Conservation (phyloP, 2,888 invertebrate genomes). For the Eupithecia vulgata region DNA sequence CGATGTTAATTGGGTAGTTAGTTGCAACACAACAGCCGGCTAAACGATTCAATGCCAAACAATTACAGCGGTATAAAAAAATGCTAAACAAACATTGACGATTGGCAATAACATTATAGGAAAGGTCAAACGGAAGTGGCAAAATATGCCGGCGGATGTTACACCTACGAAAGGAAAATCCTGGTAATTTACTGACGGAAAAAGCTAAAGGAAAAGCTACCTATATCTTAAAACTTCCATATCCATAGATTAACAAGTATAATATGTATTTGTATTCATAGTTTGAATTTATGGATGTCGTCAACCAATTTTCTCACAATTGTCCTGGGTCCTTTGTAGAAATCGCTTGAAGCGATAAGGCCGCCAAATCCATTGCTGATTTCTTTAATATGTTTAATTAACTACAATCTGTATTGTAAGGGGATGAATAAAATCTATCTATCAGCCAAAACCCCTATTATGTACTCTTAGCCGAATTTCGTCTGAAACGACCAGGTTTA, state of each 20-base stretch:
- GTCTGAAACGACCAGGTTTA: too few species aligned
- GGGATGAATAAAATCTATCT: too few species aligned
- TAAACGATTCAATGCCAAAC: conserved; percentile 34
- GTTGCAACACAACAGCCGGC: conserved; percentile 32
- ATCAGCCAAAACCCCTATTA: neutral
- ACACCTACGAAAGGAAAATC: neutral
- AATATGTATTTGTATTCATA: too few species aligned
- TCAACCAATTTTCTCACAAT: too few species aligned
- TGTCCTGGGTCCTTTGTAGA: too few species aligned
- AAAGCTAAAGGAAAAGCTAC: neutral
- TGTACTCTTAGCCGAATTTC: too few species aligned
- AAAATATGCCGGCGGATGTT: neutral
- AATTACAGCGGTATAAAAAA: conserved; percentile 13
- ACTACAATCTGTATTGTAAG: too few species aligned
- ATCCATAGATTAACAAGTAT: too few species aligned
- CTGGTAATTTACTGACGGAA: neutral
- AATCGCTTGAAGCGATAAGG: too few species aligned
- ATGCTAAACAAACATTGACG: conserved; percentile 9
- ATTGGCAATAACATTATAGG: conserved; percentile 6
- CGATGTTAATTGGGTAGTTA: conserved; percentile 42
- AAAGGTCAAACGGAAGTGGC: neutral
- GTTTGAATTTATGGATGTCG: too few species aligned
- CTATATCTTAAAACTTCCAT: neutral
- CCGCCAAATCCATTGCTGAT: too few species aligned
- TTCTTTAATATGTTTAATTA: too few species aligned